Conservation (phyloP, 2,113 vertebrate genomes). For the Bos taurus region ARS-UCD2.0 NC_037338.1:66935001-66935500, state of each 20-base stretch:
- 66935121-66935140: neutral
- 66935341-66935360: neutral
- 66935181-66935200: neutral
- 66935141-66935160: neutral
- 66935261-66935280: neutral
- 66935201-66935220: neutral
- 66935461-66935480: neutral
- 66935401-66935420: neutral
- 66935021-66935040: neutral
- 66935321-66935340: neutral
- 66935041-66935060: neutral
- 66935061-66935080: neutral
- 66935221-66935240: neutral
- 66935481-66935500: neutral
- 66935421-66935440: neutral
- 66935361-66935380: neutral
- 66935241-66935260: neutral
- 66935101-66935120: neutral
- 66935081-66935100: neutral
- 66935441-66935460: neutral
- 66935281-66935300: neutral
- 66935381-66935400: neutral
- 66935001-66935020: neutral
- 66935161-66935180: neutral
- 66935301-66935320: neutral